These are phyloP conservation scores for Mirza zaza DNA, from an alignment of 2,113 vertebrate genomes.

Conservation along the genomic window DNA sequence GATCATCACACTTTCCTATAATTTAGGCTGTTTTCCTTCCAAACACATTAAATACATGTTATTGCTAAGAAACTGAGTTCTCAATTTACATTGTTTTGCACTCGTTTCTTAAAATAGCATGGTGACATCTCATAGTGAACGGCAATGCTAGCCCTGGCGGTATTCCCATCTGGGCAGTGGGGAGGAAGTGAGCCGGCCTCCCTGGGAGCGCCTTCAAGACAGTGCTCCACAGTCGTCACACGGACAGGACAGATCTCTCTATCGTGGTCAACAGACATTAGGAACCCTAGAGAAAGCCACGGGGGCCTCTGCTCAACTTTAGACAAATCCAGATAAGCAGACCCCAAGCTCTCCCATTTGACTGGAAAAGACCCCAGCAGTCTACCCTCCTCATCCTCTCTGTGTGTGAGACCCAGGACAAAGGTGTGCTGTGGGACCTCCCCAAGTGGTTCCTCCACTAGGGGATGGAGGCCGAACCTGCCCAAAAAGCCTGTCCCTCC, in stretches of 20 bases:
- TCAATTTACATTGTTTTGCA: slow-evolving; percentile 42
- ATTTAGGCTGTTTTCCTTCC: slow-evolving; percentile 56
- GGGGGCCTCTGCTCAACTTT: not conserved
- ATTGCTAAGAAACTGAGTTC: slow-evolving; percentile 46
- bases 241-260: not conserved
- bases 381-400: not conserved
- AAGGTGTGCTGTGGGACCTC: not conserved
- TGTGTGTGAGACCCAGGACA: not conserved
- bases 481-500: not conserved
- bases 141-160: not conserved
- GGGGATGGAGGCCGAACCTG: not conserved
- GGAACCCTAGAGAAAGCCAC: not conserved
- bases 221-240: not conserved
- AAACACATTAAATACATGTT: slow-evolving; percentile 52
- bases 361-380: not conserved
- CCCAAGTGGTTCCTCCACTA: not conserved
- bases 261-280: not conserved
- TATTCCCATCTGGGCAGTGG: not conserved
- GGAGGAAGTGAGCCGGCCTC: not conserved
- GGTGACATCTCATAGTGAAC: slow-evolving; percentile 9
- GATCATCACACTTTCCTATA: slow-evolving; percentile 43
- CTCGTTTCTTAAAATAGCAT: slow-evolving; percentile 52
- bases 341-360: not conserved
- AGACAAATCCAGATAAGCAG: not conserved
- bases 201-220: not conserved